Percentiles rank a stretch among this genome's conserved stretches.
phyloP scores from a whole-genome alignment of 2,113 vertebrate species.

The Genyomyrus donnyi region DNA sequence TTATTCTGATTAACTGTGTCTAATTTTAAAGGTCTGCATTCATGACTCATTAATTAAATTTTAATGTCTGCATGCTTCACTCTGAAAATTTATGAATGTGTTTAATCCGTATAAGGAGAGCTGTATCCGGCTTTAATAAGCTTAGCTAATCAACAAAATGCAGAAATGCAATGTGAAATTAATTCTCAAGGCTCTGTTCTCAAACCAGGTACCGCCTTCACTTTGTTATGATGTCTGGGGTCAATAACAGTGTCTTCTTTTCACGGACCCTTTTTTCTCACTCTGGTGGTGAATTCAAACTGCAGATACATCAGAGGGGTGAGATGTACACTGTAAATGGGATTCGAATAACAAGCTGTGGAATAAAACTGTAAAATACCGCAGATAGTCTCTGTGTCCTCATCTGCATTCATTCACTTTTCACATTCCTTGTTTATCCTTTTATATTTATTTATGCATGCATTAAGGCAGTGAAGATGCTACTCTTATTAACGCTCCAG shows the following conservation, averaged over 20 bases:
- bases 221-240: neutral
- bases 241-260: neutral
- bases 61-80: neutral
- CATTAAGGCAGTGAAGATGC: constrained; percentile 13
- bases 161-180: neutral
- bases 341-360: neutral
- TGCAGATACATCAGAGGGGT: neutral
- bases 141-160: constrained; percentile 7
- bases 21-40: constrained; percentile 12
- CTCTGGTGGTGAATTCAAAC: neutral
- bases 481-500: constrained; percentile 5
- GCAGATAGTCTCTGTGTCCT: neutral
- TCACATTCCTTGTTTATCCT: neutral
- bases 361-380: neutral
- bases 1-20: neutral
- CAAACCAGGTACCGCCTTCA: neutral
- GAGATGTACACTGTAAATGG: neutral
- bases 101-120: neutral
- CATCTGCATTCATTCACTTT: neutral
- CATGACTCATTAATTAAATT: constrained; percentile 6
- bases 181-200: neutral
- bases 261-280: neutral
- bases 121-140: neutral
- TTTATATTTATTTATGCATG: constrained; percentile 9
- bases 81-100: neutral